These are phyloP conservation scores for Recurvirostra avosetta DNA, from an alignment of 2,113 vertebrate genomes.

Conservation along the genomic window DNA sequence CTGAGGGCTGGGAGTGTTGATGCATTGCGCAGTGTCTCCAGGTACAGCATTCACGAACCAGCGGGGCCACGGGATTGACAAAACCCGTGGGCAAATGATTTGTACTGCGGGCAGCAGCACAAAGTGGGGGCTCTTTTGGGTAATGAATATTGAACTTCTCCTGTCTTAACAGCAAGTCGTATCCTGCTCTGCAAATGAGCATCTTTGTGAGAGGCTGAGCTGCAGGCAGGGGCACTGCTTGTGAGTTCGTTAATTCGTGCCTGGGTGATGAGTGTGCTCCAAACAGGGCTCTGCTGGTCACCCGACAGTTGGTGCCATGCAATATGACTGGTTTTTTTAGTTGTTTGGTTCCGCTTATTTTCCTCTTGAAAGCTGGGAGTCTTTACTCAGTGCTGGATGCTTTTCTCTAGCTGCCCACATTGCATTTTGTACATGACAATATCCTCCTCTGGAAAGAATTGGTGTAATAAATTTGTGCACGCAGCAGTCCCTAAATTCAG, in stretches of 20 bases:
- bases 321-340: neutral
- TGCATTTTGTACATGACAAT: neutral
- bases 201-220: neutral
- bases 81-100: neutral
- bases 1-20: neutral
- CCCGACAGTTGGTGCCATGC: neutral
- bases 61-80: neutral
- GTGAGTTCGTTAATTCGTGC: neutral
- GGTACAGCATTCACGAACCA: neutral
- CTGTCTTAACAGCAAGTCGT: neutral
- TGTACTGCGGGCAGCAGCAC: neutral
- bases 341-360: neutral
- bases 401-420: neutral
- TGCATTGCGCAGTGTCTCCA: neutral
- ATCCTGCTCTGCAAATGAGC: neutral
- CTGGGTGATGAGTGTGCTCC: neutral
- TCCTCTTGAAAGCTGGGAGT: neutral
- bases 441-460: conserved; percentile 22
- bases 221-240: neutral
- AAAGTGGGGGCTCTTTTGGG: neutral
- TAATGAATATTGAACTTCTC: neutral
- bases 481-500: neutral
- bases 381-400: neutral
- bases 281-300: neutral
- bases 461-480: neutral